Evolutionary conservation across 2,888 invertebrate genomes (phyloP), one percentile per base, ranked within the genome.

Genomic region (Rotaria sp.): DNA sequence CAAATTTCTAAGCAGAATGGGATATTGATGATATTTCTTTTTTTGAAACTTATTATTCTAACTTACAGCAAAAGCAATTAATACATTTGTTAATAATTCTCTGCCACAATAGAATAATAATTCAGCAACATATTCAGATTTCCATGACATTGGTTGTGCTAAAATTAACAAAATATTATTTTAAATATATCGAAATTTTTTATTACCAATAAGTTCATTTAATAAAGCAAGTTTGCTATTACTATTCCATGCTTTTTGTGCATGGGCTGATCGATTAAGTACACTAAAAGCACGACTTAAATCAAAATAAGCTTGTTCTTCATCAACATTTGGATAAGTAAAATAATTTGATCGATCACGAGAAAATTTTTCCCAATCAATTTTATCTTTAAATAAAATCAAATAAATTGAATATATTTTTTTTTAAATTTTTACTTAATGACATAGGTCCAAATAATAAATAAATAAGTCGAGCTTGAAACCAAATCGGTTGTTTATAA

Each of bases 281-380:
- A 80, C 80, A 45, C n/a, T 41, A n/a, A 80, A 80, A 80, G 45
- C 80, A 26, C 80, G 80, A 80, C 80, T 80, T 13, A 80, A 15
- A 80, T 80, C 80, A 45, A 80, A 80, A 80, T 80, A 80, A 11
- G 45, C 80, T 80, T 80, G 80, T 45, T 80, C 80, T 80, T 80
- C 80, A n/a, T 80, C 80, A n/a, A 80, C 45, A n/a, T 26, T 45
- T 5, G 80, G 80, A 80, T 80, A n/a, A n/a, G 4, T 24, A 38
- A 67, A 35, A 35, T 7, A 67, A 80, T 80, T 45, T 21, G 45
- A 15, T n/a, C 80, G 80, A 41, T 80, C 80, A 80, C 80, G 80
- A n/a, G 41, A 13, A 80, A 80, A 80, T n/a, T 45, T 80, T 26
- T 80, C 45, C 80, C 80, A 80, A n/a, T 80, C 80, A 21, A 80